These are phyloP conservation scores for Macropodus opercularis DNA, from an alignment of 2,797 vertebrate genomes.

Conservation along the genomic window DNA sequence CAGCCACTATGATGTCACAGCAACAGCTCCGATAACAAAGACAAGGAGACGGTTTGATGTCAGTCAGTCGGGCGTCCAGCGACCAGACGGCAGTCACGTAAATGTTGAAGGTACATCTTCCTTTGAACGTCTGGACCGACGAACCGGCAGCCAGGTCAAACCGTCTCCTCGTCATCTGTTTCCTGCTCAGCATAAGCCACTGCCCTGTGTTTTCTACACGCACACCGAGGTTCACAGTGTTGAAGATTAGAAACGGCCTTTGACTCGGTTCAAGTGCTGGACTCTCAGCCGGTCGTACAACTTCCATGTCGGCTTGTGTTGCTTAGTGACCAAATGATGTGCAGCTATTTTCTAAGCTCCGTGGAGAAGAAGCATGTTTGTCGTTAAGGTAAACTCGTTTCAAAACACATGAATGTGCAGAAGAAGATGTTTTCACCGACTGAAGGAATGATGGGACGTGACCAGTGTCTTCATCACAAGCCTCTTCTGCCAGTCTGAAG, in stretches of 20 bases:
- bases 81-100: too few species aligned
- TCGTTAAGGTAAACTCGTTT: slow-evolving; percentile 5
- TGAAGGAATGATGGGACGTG: slow-evolving; percentile 41
- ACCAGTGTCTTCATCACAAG: neutral
- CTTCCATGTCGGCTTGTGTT: slow-evolving; percentile 47
- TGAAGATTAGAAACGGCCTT: neutral
- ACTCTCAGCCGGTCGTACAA: slow-evolving; percentile 23
- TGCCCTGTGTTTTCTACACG: slow-evolving; percentile 36
- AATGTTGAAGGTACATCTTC: too few species aligned
- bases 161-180: slow-evolving; percentile 9
- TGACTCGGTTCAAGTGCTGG: neutral
- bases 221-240: slow-evolving; percentile 7
- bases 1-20: slow-evolving; percentile 59
- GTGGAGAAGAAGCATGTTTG: slow-evolving; percentile 61
- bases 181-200: slow-evolving; percentile 43
- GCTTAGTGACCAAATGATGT: slow-evolving; percentile 72
- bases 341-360: slow-evolving; percentile 66
- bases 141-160: too few species aligned
- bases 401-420: slow-evolving; percentile 6
- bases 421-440: neutral
- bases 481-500: neutral
- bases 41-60: slow-evolving; percentile 29
- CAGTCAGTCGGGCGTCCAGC: neutral
- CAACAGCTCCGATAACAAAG: slow-evolving; percentile 29
- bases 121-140: too few species aligned